Conservation (phyloP, 2,888 invertebrate genomes). For the Incurvaria masculella region DNA sequence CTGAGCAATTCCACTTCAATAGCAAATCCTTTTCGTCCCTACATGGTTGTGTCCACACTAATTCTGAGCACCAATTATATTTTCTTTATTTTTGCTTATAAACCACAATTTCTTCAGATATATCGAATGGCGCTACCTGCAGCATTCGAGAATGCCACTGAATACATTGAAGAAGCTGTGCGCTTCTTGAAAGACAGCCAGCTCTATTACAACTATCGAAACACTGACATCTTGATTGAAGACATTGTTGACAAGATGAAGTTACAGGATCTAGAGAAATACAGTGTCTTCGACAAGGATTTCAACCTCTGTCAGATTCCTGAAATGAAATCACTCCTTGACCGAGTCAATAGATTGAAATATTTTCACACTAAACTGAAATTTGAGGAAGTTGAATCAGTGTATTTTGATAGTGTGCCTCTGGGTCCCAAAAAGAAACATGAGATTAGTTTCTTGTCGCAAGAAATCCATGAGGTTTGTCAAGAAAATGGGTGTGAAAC, state of each 20-base stretch:
- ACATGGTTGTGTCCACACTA: too few species aligned
- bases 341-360: conserved; percentile 23
- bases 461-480: conserved; percentile 48
- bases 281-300: conserved; percentile 22
- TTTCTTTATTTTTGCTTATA: too few species aligned
- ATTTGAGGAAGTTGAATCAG: conserved; percentile 12
- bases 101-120: too few species aligned
- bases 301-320: conserved; percentile 20
- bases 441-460: conserved; percentile 63
- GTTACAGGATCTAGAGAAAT: conserved; percentile 23
- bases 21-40: too few species aligned
- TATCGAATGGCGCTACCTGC: conserved; percentile 41
- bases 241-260: conserved; percentile 55
- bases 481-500: conserved; percentile 38
- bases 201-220: conserved; percentile 63
- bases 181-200: conserved; percentile 56
- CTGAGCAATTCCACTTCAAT: too few species aligned
- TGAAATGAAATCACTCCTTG: conserved; percentile 23
- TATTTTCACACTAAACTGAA: conserved; percentile 17
- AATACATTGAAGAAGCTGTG: conserved; percentile 57
- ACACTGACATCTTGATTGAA: conserved; percentile 60
- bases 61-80: too few species aligned
- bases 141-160: conserved; percentile 22
- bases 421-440: conserved; percentile 66
- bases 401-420: conserved; percentile 19